A percentile compares a stretch with the other conserved stretches of the same genome.
Evolutionary conservation across 2,113 vertebrate genomes (phyloP).

Genomic region (Bos indicus): DNA sequence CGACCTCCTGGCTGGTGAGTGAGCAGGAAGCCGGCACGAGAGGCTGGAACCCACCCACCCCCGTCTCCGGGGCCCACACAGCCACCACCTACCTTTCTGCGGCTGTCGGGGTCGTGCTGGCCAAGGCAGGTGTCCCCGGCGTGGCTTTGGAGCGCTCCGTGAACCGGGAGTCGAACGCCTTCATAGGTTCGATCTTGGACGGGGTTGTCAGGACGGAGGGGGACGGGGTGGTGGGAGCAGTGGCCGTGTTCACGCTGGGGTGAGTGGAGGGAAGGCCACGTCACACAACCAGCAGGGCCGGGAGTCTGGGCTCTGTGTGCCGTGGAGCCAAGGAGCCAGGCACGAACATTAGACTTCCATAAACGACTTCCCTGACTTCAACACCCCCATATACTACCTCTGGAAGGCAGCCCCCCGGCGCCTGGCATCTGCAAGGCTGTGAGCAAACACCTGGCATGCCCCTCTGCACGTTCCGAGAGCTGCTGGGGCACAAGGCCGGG

Average conservation of each 20-base stretch:
- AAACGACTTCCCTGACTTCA: neutral
- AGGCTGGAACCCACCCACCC: neutral
- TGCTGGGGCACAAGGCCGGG: neutral
- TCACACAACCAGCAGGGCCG: neutral
- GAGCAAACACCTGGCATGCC: neutral
- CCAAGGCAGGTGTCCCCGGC: constrained; percentile 85
- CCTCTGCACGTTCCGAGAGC: neutral
- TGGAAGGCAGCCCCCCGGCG: neutral
- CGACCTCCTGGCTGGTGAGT: neutral
- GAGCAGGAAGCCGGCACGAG: neutral
- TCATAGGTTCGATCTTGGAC: constrained; percentile 97
- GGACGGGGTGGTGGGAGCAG: constrained; percentile 80
- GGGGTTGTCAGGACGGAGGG: constrained; percentile 88
- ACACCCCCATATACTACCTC: neutral
- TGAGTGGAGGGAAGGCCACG: neutral
- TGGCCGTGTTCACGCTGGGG: constrained; percentile 80
- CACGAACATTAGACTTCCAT: neutral
- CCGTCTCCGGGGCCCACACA: neutral
- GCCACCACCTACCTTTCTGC: constrained; percentile 85
- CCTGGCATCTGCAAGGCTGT: neutral
- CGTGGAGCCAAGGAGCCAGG: neutral
- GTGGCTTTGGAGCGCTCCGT: constrained; percentile 98
- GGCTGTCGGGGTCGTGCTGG: constrained; percentile 82
- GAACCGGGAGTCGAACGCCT: constrained; percentile 96
- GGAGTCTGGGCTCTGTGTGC: neutral